Evolutionary conservation across 2,797 vertebrate genomes (phyloP), one percentile per base, ranked within the genome.

Genomic region (Propithecus perrieri): DNA sequence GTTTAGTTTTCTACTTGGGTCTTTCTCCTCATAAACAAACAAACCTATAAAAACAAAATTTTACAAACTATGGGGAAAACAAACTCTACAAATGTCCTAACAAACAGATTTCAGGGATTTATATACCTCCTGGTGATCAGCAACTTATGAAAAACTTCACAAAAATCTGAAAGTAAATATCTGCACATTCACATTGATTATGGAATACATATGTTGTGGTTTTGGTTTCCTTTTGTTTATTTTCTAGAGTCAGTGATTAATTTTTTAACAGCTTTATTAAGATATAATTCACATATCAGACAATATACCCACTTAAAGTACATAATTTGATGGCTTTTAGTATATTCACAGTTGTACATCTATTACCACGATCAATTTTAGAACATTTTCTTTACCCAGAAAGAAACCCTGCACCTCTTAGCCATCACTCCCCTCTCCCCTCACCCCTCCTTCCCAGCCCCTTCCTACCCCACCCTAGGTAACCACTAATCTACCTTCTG

Each of bases 1-100:
- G 98, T 12, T 85, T 72, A 67, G 48, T 81, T 95, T 95, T 78
- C 46, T 69, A 46, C 26, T 75, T 96, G 61, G n/a, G 24, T 91
- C 85, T 95, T 97, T 63, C 15, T 89, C 86, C 48, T 95, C 85
- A 84, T 30, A 95, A 95, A 95, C 79, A 75, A 76, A 95, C 74
- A 75, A 76, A 95, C 5, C 26, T 78, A 48, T 20, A 95, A 87
- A 97, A 89, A 96, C 2, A 97, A 67, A 97, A 94, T 20, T 94
- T 86, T 78, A 89, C 43, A 38, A 89, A 48, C 55, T 28, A 4
- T 28, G 81, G 14, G 17, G 33, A 80, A 57, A 94, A 89, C 53
- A 96, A 96, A 95, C 5, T 88, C 89, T 76, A 38, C 3, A 33
- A 84, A 71, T 10, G n/a, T 76, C 75, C 67, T 94, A 94, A 86